Evolutionary conservation across 2,888 invertebrate species (phyloP), one percentile per base, ranked within the genome.

Genomic region (Corythucha ciliata): DNA sequence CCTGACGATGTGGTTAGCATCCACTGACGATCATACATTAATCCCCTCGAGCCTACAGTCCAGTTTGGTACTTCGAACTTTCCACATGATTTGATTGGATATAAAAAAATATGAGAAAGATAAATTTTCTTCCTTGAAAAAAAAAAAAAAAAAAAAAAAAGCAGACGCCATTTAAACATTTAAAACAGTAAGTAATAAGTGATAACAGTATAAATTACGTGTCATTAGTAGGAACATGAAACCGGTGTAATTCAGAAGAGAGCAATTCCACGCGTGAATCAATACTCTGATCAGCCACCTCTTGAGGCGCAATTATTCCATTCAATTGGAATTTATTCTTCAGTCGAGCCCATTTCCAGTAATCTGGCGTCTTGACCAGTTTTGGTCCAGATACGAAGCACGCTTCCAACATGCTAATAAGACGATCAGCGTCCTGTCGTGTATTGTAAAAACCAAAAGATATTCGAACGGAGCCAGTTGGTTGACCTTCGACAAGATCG

Each of bases 381-480:
- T n/a, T n/a, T n/a, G n/a, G n/a, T n/a, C n/a, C n/a, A n/a, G n/a
- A n/a, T n/a, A 84, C 67, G 65, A 92, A 93, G 65, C 86, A 88
- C 48, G 77, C 72, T 42, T 72, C 72, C 47, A 94, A 78, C 80
- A 92, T 84, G 39, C 69, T 60, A 7, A 93, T 66, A 18, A 92
- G 70, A 58, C 68, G 73, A 52, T 84, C 77, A 0, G 81, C 82
- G 66, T 94, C 85, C 46, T 75, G 65, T 52, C 72, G 71, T 0
- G 78, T 80, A 8, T 91, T 90, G 78, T 86, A 87, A 63, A 88
- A 91, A 16, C 96, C 96, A 66, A 96, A 90, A 1, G 96, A 96
- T 3, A 86, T 77, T 63, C 97, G 74, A 10, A 94, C 77, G 2
- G 93, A 88, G 7, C 97, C 97, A 0, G 94, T 93, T 1, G 97